These are phyloP conservation scores for Neostethus bicornis DNA, from an alignment of 2,797 vertebrate species.

Conservation along the genomic window DNA sequence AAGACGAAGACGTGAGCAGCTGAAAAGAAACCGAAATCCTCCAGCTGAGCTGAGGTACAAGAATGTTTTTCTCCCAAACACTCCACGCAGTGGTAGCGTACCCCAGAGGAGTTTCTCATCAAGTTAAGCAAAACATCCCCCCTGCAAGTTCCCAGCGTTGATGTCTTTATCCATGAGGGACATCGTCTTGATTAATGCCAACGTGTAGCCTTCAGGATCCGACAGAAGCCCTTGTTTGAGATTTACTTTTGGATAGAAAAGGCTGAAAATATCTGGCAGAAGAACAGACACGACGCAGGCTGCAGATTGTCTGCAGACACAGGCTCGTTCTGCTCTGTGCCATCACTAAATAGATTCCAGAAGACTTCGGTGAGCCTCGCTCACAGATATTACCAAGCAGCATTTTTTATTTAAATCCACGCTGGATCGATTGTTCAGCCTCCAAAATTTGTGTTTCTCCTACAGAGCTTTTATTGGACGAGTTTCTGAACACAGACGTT, in stretches of 20 bases:
- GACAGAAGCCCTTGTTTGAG: slow-evolving; percentile 51
- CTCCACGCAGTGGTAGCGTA: slow-evolving; percentile 26
- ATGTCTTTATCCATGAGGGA: slow-evolving; percentile 46
- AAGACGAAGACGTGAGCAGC: background rate
- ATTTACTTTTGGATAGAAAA: slow-evolving; percentile 46
- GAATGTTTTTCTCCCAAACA: slow-evolving; percentile 16
- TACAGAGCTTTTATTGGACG: slow-evolving; percentile 38
- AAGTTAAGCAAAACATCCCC: slow-evolving; percentile 33
- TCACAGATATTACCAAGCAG: slow-evolving; percentile 45
- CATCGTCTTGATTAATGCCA: slow-evolving; percentile 50
- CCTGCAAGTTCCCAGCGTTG: slow-evolving; percentile 25
- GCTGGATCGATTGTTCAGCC: slow-evolving; percentile 47
- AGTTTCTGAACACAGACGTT: slow-evolving; percentile 14
- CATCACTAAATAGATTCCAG: slow-evolving; percentile 56
- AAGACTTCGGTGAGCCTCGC: slow-evolving; percentile 35
- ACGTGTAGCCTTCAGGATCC: slow-evolving; percentile 40
- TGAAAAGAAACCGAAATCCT: background rate
- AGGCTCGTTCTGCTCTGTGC: slow-evolving; percentile 38
- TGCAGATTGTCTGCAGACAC: slow-evolving; percentile 39
- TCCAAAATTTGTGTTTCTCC: slow-evolving; percentile 40
- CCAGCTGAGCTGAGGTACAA: background rate
- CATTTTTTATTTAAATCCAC: slow-evolving; percentile 47
- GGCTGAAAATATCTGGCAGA: slow-evolving; percentile 55
- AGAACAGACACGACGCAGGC: slow-evolving; percentile 43
- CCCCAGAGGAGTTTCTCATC: slow-evolving; percentile 42